Conservation (phyloP, 2,888 invertebrate species). For the Blastobasis lacticolella region DNA sequence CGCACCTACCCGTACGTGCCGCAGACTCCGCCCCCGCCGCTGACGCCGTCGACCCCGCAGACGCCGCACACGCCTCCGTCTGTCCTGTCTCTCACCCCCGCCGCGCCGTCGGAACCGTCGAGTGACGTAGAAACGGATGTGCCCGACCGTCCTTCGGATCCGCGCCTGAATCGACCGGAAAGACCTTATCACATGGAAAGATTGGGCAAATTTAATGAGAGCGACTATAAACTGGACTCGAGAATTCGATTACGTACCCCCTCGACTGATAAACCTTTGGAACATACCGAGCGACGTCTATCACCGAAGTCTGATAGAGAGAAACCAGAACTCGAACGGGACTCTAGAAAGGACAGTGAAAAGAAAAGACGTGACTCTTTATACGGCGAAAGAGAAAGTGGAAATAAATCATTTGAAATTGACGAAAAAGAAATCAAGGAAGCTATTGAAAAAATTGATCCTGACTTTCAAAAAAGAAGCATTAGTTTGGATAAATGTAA, state of each 20-base stretch:
- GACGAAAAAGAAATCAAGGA: conserved; percentile 26
- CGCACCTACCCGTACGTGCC: conserved; percentile 84
- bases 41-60: conserved; percentile 7
- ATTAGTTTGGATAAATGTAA: conserved; percentile 10
- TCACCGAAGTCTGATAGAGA: conserved; percentile 30
- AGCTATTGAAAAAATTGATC: conserved; percentile 25
- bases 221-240: conserved; percentile 33
- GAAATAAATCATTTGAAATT: conserved; percentile 26
- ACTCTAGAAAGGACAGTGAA: conserved; percentile 39
- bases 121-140: conserved; percentile 9
- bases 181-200: conserved; percentile 25
- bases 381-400: conserved; percentile 17
- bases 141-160: conserved; percentile 28
- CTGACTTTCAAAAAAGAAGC: conserved; percentile 23
- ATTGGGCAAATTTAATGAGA: conserved; percentile 32
- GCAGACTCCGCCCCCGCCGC: conserved; percentile 72
- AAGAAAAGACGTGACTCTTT: conserved; percentile 33
- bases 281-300: conserved; percentile 23
- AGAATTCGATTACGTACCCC: conserved; percentile 74
- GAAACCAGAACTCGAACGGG: conserved; percentile 24
- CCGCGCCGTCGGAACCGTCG: conserved; percentile 2
- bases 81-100: conserved; percentile 3
- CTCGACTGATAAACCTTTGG: conserved; percentile 31
- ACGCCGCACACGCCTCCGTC: conserved; percentile 7
- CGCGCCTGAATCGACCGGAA: conserved; percentile 32